Percentiles rank a stretch among this genome's conserved stretches.
phyloP scores from a whole-genome alignment of 2,113 vertebrate species.

The Emydocephalus ijimae region DNA sequence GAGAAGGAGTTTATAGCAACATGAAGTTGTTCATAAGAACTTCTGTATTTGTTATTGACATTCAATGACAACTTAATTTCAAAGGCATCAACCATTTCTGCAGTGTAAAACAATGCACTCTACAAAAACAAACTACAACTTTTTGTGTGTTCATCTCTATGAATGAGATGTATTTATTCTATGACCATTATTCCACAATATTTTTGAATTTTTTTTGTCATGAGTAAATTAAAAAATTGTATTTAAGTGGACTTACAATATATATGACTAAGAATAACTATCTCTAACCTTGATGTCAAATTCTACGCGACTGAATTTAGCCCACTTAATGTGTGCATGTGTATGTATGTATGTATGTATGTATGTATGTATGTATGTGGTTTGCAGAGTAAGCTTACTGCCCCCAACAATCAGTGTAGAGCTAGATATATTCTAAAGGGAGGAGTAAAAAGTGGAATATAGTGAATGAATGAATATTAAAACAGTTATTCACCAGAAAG shows the following conservation, averaged over 20 bases:
- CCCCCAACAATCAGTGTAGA: too few species aligned
- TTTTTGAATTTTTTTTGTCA: not conserved
- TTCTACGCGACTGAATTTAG: not conserved
- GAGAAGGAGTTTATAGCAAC: conserved; percentile 32
- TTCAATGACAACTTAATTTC: not conserved
- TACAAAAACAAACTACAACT: not conserved
- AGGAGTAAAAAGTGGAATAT: not conserved
- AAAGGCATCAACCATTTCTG: not conserved
- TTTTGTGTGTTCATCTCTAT: not conserved
- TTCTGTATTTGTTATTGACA: conserved; percentile 12
- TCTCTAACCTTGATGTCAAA: not conserved
- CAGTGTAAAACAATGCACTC: not conserved
- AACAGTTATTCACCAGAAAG: not conserved
- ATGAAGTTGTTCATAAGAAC: conserved; percentile 5
- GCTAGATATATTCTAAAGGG: not conserved
- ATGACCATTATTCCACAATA: not conserved
- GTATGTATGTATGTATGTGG: not conserved
- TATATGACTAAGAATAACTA: not conserved
- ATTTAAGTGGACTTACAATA: not conserved
- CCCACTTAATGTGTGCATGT: not conserved
- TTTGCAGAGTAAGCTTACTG: too few species aligned
- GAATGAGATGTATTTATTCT: not conserved
- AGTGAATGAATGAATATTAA: not conserved
- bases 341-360: not conserved
- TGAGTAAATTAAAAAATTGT: not conserved